phyloP scores from a whole-genome alignment of 2,113 vertebrate genomes.

The Acrocephalus arundinaceus region DNA sequence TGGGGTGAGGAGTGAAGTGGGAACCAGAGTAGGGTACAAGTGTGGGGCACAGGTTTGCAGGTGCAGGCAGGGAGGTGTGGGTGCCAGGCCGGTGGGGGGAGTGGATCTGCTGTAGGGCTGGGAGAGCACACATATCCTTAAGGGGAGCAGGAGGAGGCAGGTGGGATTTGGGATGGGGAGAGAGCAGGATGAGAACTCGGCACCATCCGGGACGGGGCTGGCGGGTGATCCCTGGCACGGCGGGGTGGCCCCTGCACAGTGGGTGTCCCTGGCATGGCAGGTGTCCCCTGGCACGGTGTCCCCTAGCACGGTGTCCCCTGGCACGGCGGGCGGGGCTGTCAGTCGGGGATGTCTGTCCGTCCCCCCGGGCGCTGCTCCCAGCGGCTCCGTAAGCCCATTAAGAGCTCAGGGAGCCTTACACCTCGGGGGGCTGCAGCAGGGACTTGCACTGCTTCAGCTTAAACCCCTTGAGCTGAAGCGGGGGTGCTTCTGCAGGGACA shows the following conservation, averaged over 20 bases:
- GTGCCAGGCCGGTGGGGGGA: background rate
- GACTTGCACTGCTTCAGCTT: slow-evolving; percentile 31
- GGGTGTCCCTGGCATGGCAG: background rate
- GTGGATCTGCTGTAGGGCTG: background rate
- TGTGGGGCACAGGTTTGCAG: background rate
- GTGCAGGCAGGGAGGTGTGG: background rate
- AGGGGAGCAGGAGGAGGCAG: rapidly evolving
- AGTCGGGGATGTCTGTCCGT: background rate
- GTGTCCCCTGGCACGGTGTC: background rate
- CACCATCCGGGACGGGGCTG: rapidly evolving
- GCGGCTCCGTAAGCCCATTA: slow-evolving; percentile 18
- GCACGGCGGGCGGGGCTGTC: background rate
- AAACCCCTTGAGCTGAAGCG: background rate
- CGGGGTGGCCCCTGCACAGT: no score
- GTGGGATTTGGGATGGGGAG: background rate
- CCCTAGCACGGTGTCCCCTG: no score
- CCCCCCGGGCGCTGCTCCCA: background rate
- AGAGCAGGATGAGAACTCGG: background rate
- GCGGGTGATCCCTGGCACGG: rapidly evolving
- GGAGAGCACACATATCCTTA: rapidly evolving
- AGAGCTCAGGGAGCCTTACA: slow-evolving; percentile 46
- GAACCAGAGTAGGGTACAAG: background rate
- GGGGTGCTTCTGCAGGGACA: background rate
- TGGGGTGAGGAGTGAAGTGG: background rate
- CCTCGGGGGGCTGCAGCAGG: slow-evolving; percentile 21